Percentiles rank a stretch among this genome's conserved stretches.
phyloP scores from a whole-genome alignment of 2,797 vertebrate species.

The Rhabdophis nuchalis region DNA sequence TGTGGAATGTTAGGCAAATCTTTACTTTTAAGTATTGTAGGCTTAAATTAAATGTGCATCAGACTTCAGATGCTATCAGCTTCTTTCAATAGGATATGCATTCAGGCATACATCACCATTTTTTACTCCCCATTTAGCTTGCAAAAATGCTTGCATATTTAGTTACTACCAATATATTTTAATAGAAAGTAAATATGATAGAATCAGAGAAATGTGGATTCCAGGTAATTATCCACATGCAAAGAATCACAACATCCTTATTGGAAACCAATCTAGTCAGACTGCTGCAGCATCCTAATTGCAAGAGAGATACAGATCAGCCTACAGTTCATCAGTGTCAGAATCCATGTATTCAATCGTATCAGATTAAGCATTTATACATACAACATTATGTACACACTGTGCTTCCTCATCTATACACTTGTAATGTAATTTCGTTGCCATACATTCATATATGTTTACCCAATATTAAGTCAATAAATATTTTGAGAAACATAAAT shows the following conservation, averaged over 20 bases:
- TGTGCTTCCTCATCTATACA: not conserved
- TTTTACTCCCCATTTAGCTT: not conserved
- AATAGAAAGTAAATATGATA: not conserved
- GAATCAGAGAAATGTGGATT: not conserved
- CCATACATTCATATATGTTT: not conserved
- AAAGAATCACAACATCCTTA: not conserved
- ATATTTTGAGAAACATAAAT: not conserved
- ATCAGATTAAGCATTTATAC: not conserved
- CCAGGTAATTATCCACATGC: not conserved
- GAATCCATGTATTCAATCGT: not conserved
- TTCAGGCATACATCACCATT: not conserved
- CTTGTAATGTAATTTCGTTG: not conserved
- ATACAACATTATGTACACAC: not conserved
- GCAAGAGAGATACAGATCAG: not conserved
- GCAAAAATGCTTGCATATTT: not conserved
- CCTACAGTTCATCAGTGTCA: not conserved
- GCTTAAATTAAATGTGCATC: not conserved
- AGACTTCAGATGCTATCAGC: not conserved
- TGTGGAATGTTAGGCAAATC: not conserved
- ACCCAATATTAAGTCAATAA: not conserved
- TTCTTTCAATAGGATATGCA: not conserved
- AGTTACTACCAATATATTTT: not conserved
- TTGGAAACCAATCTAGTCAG: not conserved
- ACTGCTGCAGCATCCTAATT: not conserved
- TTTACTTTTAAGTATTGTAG: not conserved